Conservation (phyloP, 2,888 invertebrate species). For the Eilema griseolum region DNA sequence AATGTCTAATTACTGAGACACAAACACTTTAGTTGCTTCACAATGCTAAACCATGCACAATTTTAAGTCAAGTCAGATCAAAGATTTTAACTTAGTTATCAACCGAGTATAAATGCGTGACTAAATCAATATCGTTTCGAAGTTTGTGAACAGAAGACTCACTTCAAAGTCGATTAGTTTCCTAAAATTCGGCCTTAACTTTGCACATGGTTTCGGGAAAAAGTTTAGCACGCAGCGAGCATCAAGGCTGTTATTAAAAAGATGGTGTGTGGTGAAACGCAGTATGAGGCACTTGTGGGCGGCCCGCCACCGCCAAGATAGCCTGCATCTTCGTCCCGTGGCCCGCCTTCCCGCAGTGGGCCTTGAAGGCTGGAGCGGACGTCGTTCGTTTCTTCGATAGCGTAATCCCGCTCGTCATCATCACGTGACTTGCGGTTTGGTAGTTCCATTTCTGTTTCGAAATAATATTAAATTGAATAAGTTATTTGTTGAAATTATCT, state of each 20-base stretch:
- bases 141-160: conserved; percentile 7
- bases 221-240: conserved; percentile 76
- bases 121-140: conserved; percentile 20
- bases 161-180: conserved; percentile 3
- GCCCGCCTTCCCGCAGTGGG: conserved; percentile 88
- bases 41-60: conserved; percentile 48
- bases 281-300: conserved; percentile 59
- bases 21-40: conserved; percentile 38
- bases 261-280: conserved; percentile 61
- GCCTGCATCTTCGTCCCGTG: conserved; percentile 79
- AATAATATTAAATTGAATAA: not conserved
- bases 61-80: conserved; percentile 39
- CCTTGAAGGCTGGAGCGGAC: conserved; percentile 90
- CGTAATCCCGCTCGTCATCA: conserved; percentile 77
- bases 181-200: conserved; percentile 57
- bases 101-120: conserved; percentile 32
- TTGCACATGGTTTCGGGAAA: conserved; percentile 68
- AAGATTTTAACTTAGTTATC: conserved; percentile 39
- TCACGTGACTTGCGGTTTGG: conserved; percentile 84
- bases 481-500: not conserved
- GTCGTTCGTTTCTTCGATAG: conserved; percentile 80
- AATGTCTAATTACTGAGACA: conserved; percentile 44
- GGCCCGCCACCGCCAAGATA: conserved; percentile 77
- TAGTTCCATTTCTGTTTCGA: conserved; percentile 87
- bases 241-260: conserved; percentile 76